Evolutionary conservation across 1,140 invertebrate genomes (phyloP).

Genomic region (Parapsyche elsis): DNA sequence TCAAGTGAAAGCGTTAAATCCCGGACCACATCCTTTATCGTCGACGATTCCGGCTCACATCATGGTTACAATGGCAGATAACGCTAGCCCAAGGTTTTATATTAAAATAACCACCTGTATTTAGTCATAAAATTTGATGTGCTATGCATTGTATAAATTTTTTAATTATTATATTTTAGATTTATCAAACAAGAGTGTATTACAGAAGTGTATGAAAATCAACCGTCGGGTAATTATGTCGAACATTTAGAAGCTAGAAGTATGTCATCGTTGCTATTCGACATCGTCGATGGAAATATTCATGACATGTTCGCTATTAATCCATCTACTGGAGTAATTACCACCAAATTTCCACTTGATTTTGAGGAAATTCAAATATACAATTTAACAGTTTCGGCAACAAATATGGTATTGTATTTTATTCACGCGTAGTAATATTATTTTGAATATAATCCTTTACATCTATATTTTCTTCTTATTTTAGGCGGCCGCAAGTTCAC

Average conservation of each 20-base stretch:
- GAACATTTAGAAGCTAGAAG: constrained; percentile 81
- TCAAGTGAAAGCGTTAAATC: constrained; percentile 83
- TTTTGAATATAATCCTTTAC: too few relatives aligned
- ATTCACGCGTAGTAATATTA: background rate
- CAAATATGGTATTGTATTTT: constrained; percentile 80
- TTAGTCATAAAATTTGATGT: background rate
- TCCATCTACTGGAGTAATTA: constrained; percentile 85
- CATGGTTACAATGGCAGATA: constrained; percentile 87
- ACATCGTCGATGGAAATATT: constrained; percentile 81
- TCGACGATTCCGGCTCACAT: constrained; percentile 87
- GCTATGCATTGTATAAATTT: background rate
- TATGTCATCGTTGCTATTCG: constrained; percentile 83
- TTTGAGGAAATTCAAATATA: constrained; percentile 81
- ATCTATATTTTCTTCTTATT: constrained; percentile 47
- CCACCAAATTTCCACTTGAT: constrained; percentile 79
- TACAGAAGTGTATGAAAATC: constrained; percentile 88
- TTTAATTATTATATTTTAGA: constrained; percentile 57
- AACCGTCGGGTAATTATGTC: constrained; percentile 80
- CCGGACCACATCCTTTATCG: constrained; percentile 78
- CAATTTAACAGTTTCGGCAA: constrained; percentile 85
- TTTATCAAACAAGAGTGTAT: constrained; percentile 75
- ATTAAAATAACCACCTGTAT: too few relatives aligned
- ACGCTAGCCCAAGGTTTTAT: constrained; percentile 80
- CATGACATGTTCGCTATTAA: constrained; percentile 84
- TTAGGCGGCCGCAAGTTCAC: constrained; percentile 75